Percentiles rank a stretch among this genome's conserved stretches.
Evolutionary conservation across 1,140 invertebrate genomes (phyloP).

Genomic region (Thalassaphorura encarpata): DNA sequence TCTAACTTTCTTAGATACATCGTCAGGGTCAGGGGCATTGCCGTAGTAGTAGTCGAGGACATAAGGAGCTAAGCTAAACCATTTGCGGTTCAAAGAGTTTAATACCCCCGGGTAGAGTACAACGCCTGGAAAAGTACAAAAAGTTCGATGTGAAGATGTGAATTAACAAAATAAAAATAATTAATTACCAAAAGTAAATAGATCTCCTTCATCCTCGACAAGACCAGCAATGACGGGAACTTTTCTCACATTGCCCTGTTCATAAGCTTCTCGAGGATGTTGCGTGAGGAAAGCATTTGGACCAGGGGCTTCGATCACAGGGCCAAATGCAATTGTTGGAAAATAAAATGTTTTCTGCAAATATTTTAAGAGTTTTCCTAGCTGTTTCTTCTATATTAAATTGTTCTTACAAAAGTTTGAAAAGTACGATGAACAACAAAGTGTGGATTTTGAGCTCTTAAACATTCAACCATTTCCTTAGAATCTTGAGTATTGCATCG

Average conservation of each 20-base stretch:
- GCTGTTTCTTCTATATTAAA: background rate
- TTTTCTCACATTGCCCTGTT: slow-evolving; percentile 1
- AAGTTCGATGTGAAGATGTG: background rate
- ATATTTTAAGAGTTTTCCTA: background rate
- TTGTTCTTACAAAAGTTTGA: slow-evolving; percentile 3
- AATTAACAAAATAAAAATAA: too few species aligned
- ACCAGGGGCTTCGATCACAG: slow-evolving; percentile 12
- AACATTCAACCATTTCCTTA: slow-evolving; percentile 18
- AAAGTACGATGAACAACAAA: slow-evolving; percentile 11
- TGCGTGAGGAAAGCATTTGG: slow-evolving; percentile 18
- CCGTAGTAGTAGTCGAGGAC: slow-evolving; percentile 2
- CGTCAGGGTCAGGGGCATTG: background rate
- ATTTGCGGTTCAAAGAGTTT: slow-evolving; percentile 5
- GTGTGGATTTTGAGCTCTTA: slow-evolving; percentile 17
- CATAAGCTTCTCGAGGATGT: slow-evolving; percentile 16
- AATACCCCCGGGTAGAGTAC: slow-evolving; percentile 8
- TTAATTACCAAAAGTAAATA: slow-evolving; percentile 6
- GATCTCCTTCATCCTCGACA: slow-evolving; percentile 9
- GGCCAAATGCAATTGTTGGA: slow-evolving; percentile 26
- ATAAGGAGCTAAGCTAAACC: slow-evolving; percentile 12
- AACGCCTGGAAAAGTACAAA: background rate
- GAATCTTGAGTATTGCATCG: slow-evolving; percentile 21
- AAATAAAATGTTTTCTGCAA: slow-evolving; percentile 24
- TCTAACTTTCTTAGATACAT: slow-evolving; percentile 11
- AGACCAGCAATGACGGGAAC: slow-evolving; percentile 4